These are phyloP conservation scores for Phenganax subtilis DNA, from an alignment of 92 coral and sea anemone genomes.

Conservation along the genomic window DNA sequence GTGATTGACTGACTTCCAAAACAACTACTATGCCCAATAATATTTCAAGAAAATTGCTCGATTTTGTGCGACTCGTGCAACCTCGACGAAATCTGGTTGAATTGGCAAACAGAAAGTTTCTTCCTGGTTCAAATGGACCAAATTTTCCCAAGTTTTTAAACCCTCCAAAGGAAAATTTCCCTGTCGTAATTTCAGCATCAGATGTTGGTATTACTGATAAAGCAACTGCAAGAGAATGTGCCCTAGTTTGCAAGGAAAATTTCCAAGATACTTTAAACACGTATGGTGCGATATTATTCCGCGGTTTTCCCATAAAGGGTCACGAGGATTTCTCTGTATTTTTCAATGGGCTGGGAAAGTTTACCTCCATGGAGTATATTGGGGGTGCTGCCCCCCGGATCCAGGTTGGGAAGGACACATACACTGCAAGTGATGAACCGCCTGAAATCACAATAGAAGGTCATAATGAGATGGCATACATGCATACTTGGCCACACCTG, in stretches of 20 bases:
- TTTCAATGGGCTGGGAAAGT: slow-evolving; percentile 54
- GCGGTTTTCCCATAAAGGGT: slow-evolving; percentile 62
- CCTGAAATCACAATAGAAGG: slow-evolving; percentile 63
- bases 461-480: slow-evolving; percentile 88
- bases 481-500: slow-evolving; percentile 70
- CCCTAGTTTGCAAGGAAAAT: slow-evolving; percentile 17
- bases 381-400: slow-evolving; percentile 76
- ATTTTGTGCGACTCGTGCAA: not conserved
- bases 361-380: slow-evolving; percentile 63
- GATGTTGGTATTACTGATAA: slow-evolving; percentile 24
- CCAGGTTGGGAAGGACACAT: slow-evolving; percentile 52
- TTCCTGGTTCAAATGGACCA: slow-evolving; percentile 66
- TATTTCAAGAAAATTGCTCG: not conserved
- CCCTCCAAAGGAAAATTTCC: slow-evolving; percentile 59
- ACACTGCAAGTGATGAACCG: slow-evolving; percentile 85
- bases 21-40: no score
- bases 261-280: slow-evolving; percentile 49
- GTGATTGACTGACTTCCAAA: no score
- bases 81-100: slow-evolving; percentile 13
- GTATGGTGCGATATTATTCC: slow-evolving; percentile 66
- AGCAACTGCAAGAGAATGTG: slow-evolving; percentile 42
- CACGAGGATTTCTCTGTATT: slow-evolving; percentile 60
- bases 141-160: slow-evolving; percentile 66
- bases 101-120: slow-evolving; percentile 63
- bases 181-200: slow-evolving; percentile 57